A percentile compares a stretch with the other conserved stretches of the same genome.
These are phyloP conservation scores for Notiomystis cincta DNA, from an alignment of 2,113 vertebrate genomes.

Conservation along the genomic window DNA sequence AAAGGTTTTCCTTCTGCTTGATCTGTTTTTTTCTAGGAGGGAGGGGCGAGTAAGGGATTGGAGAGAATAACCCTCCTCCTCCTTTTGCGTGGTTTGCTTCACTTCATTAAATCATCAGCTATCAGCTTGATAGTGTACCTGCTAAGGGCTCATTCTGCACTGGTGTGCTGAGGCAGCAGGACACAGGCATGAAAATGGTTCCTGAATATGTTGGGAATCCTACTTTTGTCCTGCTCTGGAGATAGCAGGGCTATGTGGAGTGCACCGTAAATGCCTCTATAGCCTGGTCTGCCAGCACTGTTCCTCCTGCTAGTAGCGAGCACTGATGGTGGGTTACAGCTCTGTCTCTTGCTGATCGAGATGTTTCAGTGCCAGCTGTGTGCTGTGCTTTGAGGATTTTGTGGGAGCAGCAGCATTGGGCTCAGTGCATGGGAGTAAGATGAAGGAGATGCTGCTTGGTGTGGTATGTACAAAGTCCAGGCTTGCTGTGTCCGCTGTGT, in stretches of 20 bases:
- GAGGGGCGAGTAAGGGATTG: conserved; percentile 15
- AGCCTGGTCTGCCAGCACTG: not conserved
- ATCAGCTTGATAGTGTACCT: not conserved
- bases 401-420: not conserved
- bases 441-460: not conserved
- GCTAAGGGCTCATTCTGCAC: not conserved
- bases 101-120: not conserved
- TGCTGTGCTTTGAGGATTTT: not conserved
- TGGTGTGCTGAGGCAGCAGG: not conserved
- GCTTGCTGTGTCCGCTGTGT: not conserved
- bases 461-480: not conserved
- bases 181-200: not conserved
- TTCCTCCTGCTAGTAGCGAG: not conserved
- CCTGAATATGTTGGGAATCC: not conserved
- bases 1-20: conserved; percentile 33
- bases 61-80: conserved; percentile 9
- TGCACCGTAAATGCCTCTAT: not conserved
- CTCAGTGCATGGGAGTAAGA: rapidly evolving
- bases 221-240: not conserved
- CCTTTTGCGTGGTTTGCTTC: not conserved
- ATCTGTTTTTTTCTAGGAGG: not conserved
- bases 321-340: not conserved
- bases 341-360: rapidly evolving
- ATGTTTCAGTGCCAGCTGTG: not conserved
- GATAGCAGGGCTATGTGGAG: not conserved